Percentiles rank a stretch among this genome's conserved stretches.
Conservation (phyloP, 2,888 invertebrate species). For the Macrophya annulata region DNA sequence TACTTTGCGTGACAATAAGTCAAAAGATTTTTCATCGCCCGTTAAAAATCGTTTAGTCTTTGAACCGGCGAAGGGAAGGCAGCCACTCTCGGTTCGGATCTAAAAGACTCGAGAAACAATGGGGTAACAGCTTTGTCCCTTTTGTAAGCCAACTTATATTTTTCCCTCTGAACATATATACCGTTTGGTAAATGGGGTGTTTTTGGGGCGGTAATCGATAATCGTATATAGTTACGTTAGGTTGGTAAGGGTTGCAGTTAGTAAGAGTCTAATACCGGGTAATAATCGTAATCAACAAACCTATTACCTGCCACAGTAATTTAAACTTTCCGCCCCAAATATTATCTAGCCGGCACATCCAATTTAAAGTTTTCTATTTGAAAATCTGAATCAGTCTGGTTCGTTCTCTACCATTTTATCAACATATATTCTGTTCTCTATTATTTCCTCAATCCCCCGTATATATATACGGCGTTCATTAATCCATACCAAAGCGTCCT, state of each 20-base stretch:
- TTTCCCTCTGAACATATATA: slow-evolving; percentile 39
- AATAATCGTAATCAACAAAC: slow-evolving; percentile 58
- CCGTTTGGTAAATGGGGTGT: neutral
- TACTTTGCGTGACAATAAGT: slow-evolving; percentile 38
- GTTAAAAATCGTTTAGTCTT: slow-evolving; percentile 58
- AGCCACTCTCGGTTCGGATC: slow-evolving; percentile 30
- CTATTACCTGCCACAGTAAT: slow-evolving; percentile 55
- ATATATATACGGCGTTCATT: slow-evolving; percentile 15
- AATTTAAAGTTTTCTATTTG: slow-evolving; percentile 56
- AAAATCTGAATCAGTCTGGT: slow-evolving; percentile 54
- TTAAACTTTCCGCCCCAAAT: slow-evolving; percentile 54
- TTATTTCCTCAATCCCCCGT: slow-evolving; percentile 27
- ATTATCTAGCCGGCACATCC: slow-evolving; percentile 55
- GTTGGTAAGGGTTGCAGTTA: slow-evolving; percentile 33
- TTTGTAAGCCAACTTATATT: slow-evolving; percentile 49
- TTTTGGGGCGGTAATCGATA: slow-evolving; percentile 27
- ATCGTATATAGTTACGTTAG: slow-evolving; percentile 26
- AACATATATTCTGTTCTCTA: slow-evolving; percentile 17
- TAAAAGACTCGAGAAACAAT: slow-evolving; percentile 53
- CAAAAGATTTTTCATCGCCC: slow-evolving; percentile 54
- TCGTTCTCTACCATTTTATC: neutral
- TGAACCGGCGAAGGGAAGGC: slow-evolving; percentile 52
- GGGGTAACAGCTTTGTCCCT: slow-evolving; percentile 55
- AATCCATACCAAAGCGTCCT: slow-evolving; percentile 23
- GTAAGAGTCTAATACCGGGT: slow-evolving; percentile 46